These are phyloP conservation scores for Hormaphis cornu DNA, from an alignment of 1,140 invertebrate species.

Conservation along the genomic window DNA sequence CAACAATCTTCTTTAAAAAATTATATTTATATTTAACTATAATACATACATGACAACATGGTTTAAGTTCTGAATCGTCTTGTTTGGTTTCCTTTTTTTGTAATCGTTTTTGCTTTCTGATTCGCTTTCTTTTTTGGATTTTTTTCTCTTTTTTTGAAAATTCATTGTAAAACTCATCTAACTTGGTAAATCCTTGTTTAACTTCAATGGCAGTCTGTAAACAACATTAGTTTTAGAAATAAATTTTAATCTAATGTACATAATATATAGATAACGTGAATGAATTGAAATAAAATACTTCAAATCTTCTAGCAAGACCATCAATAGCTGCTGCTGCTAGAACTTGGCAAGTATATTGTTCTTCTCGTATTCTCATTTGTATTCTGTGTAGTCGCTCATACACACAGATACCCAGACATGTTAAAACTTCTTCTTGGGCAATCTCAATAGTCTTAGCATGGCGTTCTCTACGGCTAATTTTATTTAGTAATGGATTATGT, in stretches of 20 bases:
- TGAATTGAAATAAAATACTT: conserved; percentile 42
- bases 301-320: conserved; percentile 76
- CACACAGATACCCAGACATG: conserved; percentile 82
- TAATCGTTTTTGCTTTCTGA: conserved; percentile 73
- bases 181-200: conserved; percentile 77
- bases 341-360: conserved; percentile 83
- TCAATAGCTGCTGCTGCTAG: conserved; percentile 79
- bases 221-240: not conserved
- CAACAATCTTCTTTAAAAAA: not conserved
- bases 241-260: no score
- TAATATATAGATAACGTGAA: not conserved
- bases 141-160: conserved; percentile 70
- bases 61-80: conserved; percentile 48
- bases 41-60: conserved; percentile 43
- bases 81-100: conserved; percentile 63
- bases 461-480: conserved; percentile 60
- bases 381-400: conserved; percentile 79
- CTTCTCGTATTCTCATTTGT: conserved; percentile 72
- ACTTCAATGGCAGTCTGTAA: conserved; percentile 69
- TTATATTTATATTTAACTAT: not conserved
- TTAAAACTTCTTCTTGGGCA: conserved; percentile 89
- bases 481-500: not conserved
- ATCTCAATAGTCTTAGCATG: conserved; percentile 91
- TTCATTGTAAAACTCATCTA: conserved; percentile 72
- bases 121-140: conserved; percentile 72